These are phyloP conservation scores for Cottoperca gobio DNA, from an alignment of 2,797 vertebrate genomes.

Conservation along the genomic window DNA sequence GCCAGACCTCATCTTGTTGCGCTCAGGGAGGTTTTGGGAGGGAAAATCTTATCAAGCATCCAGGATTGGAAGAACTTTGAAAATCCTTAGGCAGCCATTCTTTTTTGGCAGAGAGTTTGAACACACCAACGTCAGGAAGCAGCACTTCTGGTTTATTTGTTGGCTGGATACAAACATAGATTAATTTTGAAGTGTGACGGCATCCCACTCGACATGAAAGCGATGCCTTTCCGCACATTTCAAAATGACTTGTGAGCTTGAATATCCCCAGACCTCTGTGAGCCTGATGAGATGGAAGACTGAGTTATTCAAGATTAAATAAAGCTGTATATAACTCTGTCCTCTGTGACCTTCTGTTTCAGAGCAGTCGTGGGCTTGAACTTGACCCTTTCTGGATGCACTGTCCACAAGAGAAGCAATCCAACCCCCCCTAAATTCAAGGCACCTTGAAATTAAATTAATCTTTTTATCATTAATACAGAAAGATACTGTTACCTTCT, in stretches of 20 bases:
- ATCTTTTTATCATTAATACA: background rate
- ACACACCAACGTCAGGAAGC: slow-evolving; percentile 36
- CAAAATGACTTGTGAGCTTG: slow-evolving; percentile 21
- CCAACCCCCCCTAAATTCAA: background rate
- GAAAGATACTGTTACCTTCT: background rate
- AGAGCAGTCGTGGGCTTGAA: background rate
- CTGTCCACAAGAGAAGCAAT: background rate
- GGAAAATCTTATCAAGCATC: slow-evolving; percentile 63
- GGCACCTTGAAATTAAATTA: background rate
- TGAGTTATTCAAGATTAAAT: background rate
- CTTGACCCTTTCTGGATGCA: background rate
- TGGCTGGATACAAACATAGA: slow-evolving; percentile 34
- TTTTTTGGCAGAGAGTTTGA: slow-evolving; percentile 44
- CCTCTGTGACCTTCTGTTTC: slow-evolving; percentile 1
- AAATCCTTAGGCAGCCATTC: slow-evolving; percentile 50
- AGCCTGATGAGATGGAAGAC: slow-evolving; percentile 22
- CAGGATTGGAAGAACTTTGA: slow-evolving; percentile 45
- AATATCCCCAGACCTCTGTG: background rate
- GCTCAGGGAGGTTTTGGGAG: slow-evolving; percentile 44
- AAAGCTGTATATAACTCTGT: background rate
- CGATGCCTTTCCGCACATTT: slow-evolving; percentile 9
- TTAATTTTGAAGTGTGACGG: slow-evolving; percentile 34
- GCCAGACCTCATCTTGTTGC: slow-evolving; percentile 59
- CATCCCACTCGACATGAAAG: slow-evolving; percentile 10
- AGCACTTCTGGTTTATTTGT: slow-evolving; percentile 42